Base-by-base conservation (phyloP, 2,888 invertebrate genomes). In the Halictus ligatus region DNA sequence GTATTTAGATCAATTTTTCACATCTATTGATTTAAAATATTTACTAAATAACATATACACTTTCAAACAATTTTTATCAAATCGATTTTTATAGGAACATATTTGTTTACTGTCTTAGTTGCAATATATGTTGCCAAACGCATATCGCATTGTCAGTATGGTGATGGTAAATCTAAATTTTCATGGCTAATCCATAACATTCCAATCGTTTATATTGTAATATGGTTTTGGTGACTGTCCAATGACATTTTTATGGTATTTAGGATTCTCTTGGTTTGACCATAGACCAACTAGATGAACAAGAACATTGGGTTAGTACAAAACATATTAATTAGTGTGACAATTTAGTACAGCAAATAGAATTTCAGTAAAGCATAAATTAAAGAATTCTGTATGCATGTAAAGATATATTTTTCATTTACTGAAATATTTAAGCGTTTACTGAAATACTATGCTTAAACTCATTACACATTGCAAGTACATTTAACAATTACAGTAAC, bases 181-280 rank as follows among this genome's bases (percentile, higher is more conserved):
- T 82, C 64, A 71, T 86, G 67, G 54, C 73, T 76, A 69, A 86
- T 81, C 80, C 73, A 86, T 83, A 54, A 81, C 48, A 84, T 83
- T 83, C 60, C 83, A 86, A 80, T 89, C 58, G 89, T 91, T 93
- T 87, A 92, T 90, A 86, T 91, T 92, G 82, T 89, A 84, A 86
- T 92, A 90, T 92, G 92, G 86, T 92, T 93, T 89, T 90, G 92
- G 92, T 92, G 92, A 89, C 91, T 92, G 89, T 93, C 87, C 88
- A 91, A 91, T 92, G 91, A 93, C 86, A 89, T 89, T 89, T 90
- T 91, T 88, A 88, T 91, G 92, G 89, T 93, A 92, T 91, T 93
- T 92, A 95, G 95, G 95, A 95, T 91, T 94, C 94, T 92, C 88
- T 95, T 93, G 94, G 94, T 93, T 94, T 95, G 92, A 92, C 93